Percentiles rank a stretch among this genome's conserved stretches.
Evolutionary conservation across 2,797 vertebrate genomes (phyloP).

Genomic region (Gallirallus australis): DNA sequence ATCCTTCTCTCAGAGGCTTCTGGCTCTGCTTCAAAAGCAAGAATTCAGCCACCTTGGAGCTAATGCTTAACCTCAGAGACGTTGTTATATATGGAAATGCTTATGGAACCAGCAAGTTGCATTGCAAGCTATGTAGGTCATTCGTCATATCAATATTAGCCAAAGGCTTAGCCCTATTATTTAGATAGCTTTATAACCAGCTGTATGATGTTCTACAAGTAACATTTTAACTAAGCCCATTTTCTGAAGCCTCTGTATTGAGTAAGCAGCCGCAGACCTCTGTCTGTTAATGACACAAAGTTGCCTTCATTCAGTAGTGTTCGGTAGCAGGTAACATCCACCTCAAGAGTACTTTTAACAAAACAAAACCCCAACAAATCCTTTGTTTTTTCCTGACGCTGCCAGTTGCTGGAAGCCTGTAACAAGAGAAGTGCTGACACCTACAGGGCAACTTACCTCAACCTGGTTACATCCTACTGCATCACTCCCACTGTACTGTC

Average conservation of each 20-base stretch:
- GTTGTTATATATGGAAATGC: fast-evolving
- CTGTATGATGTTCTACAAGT: neutral
- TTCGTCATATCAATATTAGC: neutral
- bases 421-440: slow-evolving; percentile 23
- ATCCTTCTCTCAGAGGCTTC: neutral
- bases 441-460: neutral
- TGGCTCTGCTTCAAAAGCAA: neutral
- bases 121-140: neutral
- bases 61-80: neutral
- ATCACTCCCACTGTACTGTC: too few species aligned
- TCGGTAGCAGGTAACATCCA: neutral
- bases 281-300: neutral
- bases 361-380: neutral
- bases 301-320: neutral
- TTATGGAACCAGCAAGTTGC: neutral
- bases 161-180: neutral
- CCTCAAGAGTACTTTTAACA: neutral
- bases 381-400: neutral
- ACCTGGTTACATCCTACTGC: fast-evolving
- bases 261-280: neutral
- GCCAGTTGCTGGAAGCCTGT: neutral
- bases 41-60: neutral
- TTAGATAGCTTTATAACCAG: neutral
- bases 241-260: neutral
- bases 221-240: neutral